Evolutionary conservation across 2,888 invertebrate genomes (phyloP).

Genomic region (Seira sanloemensis): DNA sequence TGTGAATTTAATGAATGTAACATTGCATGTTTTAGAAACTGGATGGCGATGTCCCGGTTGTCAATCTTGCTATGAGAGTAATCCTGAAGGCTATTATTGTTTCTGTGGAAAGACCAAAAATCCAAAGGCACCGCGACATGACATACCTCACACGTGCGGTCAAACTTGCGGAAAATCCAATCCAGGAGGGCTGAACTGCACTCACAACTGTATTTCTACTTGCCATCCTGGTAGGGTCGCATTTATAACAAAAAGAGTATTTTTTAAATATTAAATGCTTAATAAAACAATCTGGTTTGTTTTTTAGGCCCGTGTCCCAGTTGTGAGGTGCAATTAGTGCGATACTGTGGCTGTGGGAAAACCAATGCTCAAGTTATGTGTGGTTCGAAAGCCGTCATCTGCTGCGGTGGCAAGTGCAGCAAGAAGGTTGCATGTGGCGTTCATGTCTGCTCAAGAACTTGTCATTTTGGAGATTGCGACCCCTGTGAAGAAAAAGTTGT

Average conservation of each 20-base stretch:
- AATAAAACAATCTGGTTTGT: too few relatives aligned
- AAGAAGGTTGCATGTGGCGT: conserved; percentile 85
- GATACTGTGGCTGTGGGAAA: conserved; percentile 87
- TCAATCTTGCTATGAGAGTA: conserved; percentile 85
- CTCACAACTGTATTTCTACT: conserved; percentile 83
- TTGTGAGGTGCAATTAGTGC: conserved; percentile 84
- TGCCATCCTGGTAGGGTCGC: conserved; percentile 86
- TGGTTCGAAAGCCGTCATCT: conserved; percentile 82
- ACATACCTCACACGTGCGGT: conserved; percentile 94
- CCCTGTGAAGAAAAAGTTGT: conserved; percentile 82
- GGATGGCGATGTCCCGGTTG: conserved; percentile 98
- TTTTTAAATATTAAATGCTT: background rate
- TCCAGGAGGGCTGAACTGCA: conserved; percentile 77
- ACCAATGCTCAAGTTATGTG: conserved; percentile 84
- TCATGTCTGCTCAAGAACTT: conserved; percentile 84
- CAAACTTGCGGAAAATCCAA: conserved; percentile 84
- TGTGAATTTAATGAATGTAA: background rate
- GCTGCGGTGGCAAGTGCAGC: conserved; percentile 85
- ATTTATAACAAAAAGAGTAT: background rate
- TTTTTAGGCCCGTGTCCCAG: conserved; percentile 87
- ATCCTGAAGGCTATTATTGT: conserved; percentile 88
- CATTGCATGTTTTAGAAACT: conserved; percentile 77
- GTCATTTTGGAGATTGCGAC: conserved; percentile 88
- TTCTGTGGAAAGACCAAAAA: conserved; percentile 90
- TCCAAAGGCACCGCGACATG: conserved; percentile 79